Evolutionary conservation across 2,888 invertebrate species (phyloP).

Genomic region (Limnephilus auricula): DNA sequence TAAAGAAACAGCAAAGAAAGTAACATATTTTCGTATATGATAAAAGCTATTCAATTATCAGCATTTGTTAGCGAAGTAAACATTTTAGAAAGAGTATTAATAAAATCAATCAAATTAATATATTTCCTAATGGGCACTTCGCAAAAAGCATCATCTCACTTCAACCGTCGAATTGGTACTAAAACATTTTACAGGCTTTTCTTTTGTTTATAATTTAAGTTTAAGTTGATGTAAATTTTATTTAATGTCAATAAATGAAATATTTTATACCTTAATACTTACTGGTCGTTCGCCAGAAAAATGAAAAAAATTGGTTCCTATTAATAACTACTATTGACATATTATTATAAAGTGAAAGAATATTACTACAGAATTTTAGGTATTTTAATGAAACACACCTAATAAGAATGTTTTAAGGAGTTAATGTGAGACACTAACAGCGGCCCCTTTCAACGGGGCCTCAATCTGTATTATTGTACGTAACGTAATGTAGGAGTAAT

Average conservation of each 20-base stretch:
- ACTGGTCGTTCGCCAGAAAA: constrained; percentile 67
- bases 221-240: constrained; percentile 55
- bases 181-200: background rate
- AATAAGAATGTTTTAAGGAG: constrained; percentile 66
- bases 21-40: background rate
- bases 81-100: background rate
- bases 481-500: constrained; percentile 65
- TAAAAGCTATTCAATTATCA: background rate
- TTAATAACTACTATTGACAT: constrained; percentile 66
- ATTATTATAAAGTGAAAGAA: constrained; percentile 66
- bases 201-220: constrained; percentile 45
- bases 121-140: background rate
- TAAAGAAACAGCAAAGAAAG: background rate
- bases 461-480: constrained; percentile 66
- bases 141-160: background rate
- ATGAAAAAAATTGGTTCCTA: constrained; percentile 67
- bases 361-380: constrained; percentile 67
- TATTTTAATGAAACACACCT: constrained; percentile 65
- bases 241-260: constrained; percentile 64
- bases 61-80: background rate
- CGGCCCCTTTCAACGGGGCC: constrained; percentile 46
- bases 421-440: constrained; percentile 63
- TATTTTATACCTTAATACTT: constrained; percentile 65
- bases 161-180: constrained; percentile 13
- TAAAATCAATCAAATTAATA: background rate